Base-by-base conservation (phyloP, 2,888 invertebrate species). In the Eupithecia inturbata region DNA sequence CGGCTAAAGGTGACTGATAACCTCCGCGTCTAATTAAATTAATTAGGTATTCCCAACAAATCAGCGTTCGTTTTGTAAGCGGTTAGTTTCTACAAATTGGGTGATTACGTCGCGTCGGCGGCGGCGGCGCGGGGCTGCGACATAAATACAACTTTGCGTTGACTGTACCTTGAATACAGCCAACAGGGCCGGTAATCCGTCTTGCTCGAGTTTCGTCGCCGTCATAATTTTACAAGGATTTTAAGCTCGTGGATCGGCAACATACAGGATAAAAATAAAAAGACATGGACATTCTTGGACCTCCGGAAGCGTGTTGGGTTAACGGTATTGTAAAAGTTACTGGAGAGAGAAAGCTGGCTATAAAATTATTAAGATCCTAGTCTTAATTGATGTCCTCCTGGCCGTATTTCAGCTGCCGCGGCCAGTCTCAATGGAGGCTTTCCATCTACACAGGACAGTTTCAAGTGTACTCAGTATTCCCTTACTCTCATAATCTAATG, bases 111-210 rank as follows among this genome's bases (percentile, higher is more conserved):
- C 26, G 28, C 19, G 28, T 3, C 14, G 16, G 28, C 60, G 60
- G 60, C 57, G 26, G 22, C 26, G n/a, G 26, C 6, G 28, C 7
- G 10, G 26, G n/a, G n/a, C n/a, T n/a, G 22, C 53, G 22, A 26
- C 22, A 57, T 26, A 10, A 26, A 60, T 60, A 26, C 28, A 16
- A 22, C 4, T 28, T 28, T 7, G 60, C 19, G 28, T 16, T 62
- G 62, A 33, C 36, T 33, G 33, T 36, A 36, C 33, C 62, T 31
- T 70, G 28, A 45, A 60, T 26, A 67, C 31, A 71, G n/a, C 57
- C 71, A 66, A 36, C 39, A 45, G 67, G 28, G 71, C 83, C 83
- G 68, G 83, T 89, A 87, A 90, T 89, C 89, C 85, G 83, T 87
- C 89, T 83, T 79, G 77, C 80, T 79, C 75, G 72, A 83, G 82